Evolutionary conservation across 2,113 vertebrate species (phyloP).

Genomic region (Hemichromis elongatus): DNA sequence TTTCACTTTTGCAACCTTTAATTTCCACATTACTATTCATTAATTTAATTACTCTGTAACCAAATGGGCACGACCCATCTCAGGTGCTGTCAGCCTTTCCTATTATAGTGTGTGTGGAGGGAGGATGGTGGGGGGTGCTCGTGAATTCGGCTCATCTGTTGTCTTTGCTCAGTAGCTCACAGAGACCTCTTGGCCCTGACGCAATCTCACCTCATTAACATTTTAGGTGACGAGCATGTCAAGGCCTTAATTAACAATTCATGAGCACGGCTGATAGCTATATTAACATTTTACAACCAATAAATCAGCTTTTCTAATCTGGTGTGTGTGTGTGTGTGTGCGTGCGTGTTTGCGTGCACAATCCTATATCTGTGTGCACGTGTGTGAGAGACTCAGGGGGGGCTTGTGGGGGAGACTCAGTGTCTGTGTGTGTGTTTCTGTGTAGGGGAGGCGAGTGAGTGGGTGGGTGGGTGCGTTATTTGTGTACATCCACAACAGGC

Average conservation of each 20-base stretch:
- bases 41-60: slow-evolving; percentile 37
- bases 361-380: not conserved
- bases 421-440: not conserved
- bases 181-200: slow-evolving; percentile 48
- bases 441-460: not conserved
- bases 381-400: not conserved
- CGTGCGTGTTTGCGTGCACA: not conserved
- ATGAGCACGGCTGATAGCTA: slow-evolving; percentile 69
- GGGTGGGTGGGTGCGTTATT: not conserved
- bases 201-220: slow-evolving; percentile 77
- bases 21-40: slow-evolving; percentile 47
- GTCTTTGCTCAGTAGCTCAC: slow-evolving; percentile 61
- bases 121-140: not conserved
- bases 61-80: slow-evolving; percentile 25
- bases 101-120: slow-evolving; percentile 29
- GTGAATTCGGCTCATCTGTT: slow-evolving; percentile 60
- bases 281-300: slow-evolving; percentile 78
- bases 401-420: not conserved
- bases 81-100: slow-evolving; percentile 48
- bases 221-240: slow-evolving; percentile 72
- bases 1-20: slow-evolving; percentile 9
- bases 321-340: not conserved
- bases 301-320: slow-evolving; percentile 65
- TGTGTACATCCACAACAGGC: slow-evolving; percentile 19
- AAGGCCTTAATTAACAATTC: slow-evolving; percentile 72